Percentiles rank a stretch among this genome's conserved stretches.
Evolutionary conservation across 1,140 invertebrate species (phyloP).

Genomic region (Heliconius melpomene): DNA sequence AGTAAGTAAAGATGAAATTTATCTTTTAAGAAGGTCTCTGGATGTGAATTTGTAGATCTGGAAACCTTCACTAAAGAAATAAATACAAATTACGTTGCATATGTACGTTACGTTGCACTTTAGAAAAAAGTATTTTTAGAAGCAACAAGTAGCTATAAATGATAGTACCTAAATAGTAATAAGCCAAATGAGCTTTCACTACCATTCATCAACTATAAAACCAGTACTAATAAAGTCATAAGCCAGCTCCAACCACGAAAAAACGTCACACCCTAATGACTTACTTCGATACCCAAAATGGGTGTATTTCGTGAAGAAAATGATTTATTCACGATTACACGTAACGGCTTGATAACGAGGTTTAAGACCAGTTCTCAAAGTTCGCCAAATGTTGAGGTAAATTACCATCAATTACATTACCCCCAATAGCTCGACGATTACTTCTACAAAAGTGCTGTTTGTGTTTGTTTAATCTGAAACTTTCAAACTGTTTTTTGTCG

Average conservation of each 20-base stretch:
- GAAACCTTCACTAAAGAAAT: no score
- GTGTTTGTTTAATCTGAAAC: background rate
- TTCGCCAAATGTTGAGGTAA: conserved; percentile 20
- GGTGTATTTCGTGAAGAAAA: conserved; percentile 35
- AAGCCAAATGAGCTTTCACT: conserved; percentile 5
- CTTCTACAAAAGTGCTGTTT: conserved; percentile 2
- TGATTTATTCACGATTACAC: conserved; percentile 35
- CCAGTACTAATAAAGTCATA: conserved; percentile 20
- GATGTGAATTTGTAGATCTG: no score
- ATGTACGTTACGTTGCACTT: background rate
- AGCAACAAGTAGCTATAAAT: background rate
- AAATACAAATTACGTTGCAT: no score
- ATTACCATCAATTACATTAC: conserved; percentile 14
- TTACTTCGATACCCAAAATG: conserved; percentile 36
- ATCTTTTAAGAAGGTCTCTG: no score
- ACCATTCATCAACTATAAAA: conserved; percentile 15
- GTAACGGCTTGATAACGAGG: conserved; percentile 32
- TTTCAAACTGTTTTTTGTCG: background rate
- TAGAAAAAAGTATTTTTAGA: background rate
- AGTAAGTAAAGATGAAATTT: no score
- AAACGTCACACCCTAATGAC: conserved; percentile 25
- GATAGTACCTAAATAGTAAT: background rate
- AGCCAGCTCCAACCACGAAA: conserved; percentile 11
- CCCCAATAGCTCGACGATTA: conserved; percentile 1
- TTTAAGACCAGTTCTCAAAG: conserved; percentile 20